A percentile compares a stretch with the other conserved stretches of the same genome.
Conservation (phyloP, 2,888 invertebrate species). For the Parnassius mnemosyne region DNA sequence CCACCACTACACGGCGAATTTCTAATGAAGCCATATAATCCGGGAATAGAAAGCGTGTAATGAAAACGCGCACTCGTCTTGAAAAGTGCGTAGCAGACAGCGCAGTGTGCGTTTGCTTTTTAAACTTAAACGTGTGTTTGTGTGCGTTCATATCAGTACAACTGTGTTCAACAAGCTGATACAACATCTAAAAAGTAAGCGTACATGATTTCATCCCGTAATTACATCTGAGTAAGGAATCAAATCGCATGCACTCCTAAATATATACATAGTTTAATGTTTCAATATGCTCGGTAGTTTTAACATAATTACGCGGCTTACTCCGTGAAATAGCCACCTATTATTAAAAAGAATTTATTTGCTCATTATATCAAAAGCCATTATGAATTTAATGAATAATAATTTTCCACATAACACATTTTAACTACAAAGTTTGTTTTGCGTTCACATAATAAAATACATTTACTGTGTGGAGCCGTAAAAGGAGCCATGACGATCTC, state of each 20-base stretch:
- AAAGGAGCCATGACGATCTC: too few relatives aligned
- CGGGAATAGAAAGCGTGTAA: slow-evolving; percentile 26
- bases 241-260: slow-evolving; percentile 9
- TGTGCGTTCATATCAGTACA: slow-evolving; percentile 23
- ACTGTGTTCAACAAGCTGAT: slow-evolving; percentile 27
- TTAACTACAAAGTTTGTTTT: too few relatives aligned
- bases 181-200: slow-evolving; percentile 14
- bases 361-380: not conserved
- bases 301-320: slow-evolving; percentile 26
- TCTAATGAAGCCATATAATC: slow-evolving; percentile 17
- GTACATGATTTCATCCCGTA: slow-evolving; percentile 14
- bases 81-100: slow-evolving; percentile 43
- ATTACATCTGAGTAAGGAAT: not conserved
- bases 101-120: slow-evolving; percentile 34
- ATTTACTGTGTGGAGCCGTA: too few relatives aligned
- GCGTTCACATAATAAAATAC: too few relatives aligned
- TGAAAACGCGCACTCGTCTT: slow-evolving; percentile 36
- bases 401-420: not conserved
- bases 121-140: slow-evolving; percentile 26
- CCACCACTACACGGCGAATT: too few relatives aligned
- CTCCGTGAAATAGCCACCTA: slow-evolving; percentile 16
- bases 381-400: too few relatives aligned
- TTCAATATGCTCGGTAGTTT: slow-evolving; percentile 26
- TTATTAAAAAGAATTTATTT: slow-evolving; percentile 19
- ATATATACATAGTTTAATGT: slow-evolving; percentile 20